Evolutionary conservation across 2,113 vertebrate species (phyloP), one percentile per base, ranked within the genome.

Genomic region (Sphaerodactylus townsendi): DNA sequence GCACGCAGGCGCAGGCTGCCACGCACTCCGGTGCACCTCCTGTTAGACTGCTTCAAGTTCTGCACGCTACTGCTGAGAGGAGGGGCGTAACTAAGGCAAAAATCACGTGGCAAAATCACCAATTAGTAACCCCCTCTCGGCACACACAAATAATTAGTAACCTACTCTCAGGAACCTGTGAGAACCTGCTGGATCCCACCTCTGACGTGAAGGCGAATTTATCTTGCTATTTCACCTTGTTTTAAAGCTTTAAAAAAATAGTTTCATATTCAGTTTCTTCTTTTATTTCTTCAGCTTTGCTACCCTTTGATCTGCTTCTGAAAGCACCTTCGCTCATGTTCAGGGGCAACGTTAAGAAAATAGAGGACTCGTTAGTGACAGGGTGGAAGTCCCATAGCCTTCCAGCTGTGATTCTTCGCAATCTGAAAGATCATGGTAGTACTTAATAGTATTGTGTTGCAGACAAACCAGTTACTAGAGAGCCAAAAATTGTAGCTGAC

Each of bases 231-330:
- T 89, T 81, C 77, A 71, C 7, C 44, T 79, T 81, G 21, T 64
- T 69, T 19, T n/a, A 41, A 46, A 68, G 25, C 30, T 37, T 71
- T 70, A 82, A 28, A 87, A 84, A 48, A 85, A 17, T 1, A 86
- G 48, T 89, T 88, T 82, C 37, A 74, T 69, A 70, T 82, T 21
- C 30, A 79, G 1, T 86, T 10, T 91, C 74, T 91, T 84, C 81
- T 93, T 94, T 92, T 91, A 87, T 95, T 94, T 93, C 92, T 93
- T 93, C 89, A 91, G 88, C 88, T 93, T 86, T 92, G 86, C 88
- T 91, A 72, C 85, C 90, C 87, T 8, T 93, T 92, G 59, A 90
- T 87, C 88, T 95, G 82, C 79, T 92, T 82, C 88, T 94, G 80
- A 91, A 89, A 91, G 81, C 86, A 28, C 79, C 84, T 89, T 83